Conservation (phyloP, 2,888 invertebrate genomes). For the Drosophila formosana region DNA sequence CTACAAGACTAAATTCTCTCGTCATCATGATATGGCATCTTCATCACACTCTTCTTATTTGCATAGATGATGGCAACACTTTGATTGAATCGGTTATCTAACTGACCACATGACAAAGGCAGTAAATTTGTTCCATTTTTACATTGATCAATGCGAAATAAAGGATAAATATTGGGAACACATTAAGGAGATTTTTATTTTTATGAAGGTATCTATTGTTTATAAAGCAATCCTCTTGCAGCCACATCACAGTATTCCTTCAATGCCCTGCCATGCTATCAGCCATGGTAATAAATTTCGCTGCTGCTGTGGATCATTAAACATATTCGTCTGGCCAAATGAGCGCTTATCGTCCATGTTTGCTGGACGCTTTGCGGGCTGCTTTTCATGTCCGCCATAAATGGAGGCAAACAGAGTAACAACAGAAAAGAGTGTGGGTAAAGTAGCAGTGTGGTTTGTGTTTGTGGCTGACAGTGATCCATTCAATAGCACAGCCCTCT, state of each 20-base stretch:
- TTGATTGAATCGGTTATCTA: too few relatives aligned
- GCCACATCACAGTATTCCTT: conserved; percentile 1
- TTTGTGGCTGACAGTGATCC: conserved; percentile 8
- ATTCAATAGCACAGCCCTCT: conserved; percentile 28
- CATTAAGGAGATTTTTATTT: neutral
- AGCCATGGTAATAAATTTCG: conserved; percentile 18
- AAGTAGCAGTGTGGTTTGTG: neutral
- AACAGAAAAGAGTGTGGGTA: neutral
- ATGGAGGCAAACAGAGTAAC: conserved; percentile 50
- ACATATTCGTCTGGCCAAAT: conserved; percentile 9
- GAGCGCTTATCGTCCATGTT: conserved; percentile 43
- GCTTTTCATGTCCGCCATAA: conserved; percentile 40
- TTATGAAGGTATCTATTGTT: neutral
- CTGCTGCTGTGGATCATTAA: conserved; percentile 29
- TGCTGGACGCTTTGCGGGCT: conserved; percentile 31
- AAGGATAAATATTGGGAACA: neutral
- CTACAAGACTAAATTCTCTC: too few relatives aligned
- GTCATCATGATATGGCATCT: too few relatives aligned
- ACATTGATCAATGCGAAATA: neutral
- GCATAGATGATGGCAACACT: too few relatives aligned
- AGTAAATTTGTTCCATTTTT: too few relatives aligned
- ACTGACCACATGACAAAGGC: too few relatives aligned
- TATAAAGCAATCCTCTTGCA: neutral
- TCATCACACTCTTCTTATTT: too few relatives aligned
- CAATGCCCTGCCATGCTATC: conserved; percentile 10